phyloP scores from a whole-genome alignment of 2,113 vertebrate genomes.

The Prunella fulvescens region DNA sequence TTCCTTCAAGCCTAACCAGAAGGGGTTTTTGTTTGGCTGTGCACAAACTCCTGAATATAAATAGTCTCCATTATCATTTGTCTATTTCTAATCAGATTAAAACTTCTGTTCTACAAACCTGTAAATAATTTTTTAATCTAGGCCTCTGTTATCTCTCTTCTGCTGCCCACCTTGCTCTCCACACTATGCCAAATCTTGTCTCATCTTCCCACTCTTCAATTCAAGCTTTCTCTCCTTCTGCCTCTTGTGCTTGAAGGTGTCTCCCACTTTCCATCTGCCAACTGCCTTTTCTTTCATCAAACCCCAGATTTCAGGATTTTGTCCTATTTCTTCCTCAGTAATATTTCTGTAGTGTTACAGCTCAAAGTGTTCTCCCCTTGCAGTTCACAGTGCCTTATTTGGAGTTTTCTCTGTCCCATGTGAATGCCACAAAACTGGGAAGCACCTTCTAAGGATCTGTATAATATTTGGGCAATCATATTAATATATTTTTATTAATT shows the following conservation, averaged over 20 bases:
- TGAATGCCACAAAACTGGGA: neutral
- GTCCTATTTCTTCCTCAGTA: neutral
- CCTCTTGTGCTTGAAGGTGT: neutral
- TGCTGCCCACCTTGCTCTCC: neutral
- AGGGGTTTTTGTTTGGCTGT: neutral
- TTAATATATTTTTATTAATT: neutral
- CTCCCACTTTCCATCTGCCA: constrained; percentile 51
- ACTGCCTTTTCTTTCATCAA: neutral
- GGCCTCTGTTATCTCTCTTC: neutral
- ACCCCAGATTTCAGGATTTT: neutral
- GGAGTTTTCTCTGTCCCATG: neutral
- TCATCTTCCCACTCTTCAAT: neutral
- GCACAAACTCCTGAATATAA: neutral
- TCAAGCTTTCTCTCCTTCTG: neutral
- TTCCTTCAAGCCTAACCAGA: neutral
- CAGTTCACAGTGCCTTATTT: neutral
- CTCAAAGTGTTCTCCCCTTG: neutral
- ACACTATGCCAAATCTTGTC: neutral
- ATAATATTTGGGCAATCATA: neutral
- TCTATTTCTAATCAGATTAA: neutral
- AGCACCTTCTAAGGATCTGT: neutral
- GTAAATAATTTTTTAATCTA: neutral
- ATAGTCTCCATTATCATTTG: neutral
- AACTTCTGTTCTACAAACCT: neutral
- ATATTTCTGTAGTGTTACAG: neutral